Evolutionary conservation across 2,797 vertebrate species (phyloP).

Genomic region (Hirundo rustica): DNA sequence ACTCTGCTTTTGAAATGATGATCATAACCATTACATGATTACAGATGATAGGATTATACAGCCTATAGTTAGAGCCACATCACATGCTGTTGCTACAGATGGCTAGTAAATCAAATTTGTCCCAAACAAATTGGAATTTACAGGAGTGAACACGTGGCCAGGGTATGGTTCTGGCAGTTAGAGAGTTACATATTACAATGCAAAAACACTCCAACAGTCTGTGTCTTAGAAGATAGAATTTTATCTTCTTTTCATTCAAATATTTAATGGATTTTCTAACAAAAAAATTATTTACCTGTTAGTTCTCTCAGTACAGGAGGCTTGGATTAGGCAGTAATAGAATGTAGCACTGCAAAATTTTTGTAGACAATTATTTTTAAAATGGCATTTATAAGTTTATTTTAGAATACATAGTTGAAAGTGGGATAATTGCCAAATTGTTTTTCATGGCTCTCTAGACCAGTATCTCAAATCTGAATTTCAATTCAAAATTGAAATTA

Average conservation of each 20-base stretch:
- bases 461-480: not conserved
- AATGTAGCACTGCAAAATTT: not conserved
- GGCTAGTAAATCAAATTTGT: slow-evolving; percentile 31
- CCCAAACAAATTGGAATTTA: slow-evolving; percentile 12
- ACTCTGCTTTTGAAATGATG: not conserved
- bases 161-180: not conserved
- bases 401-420: not conserved
- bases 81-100: not conserved
- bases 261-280: not conserved
- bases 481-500: not conserved
- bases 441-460: not conserved
- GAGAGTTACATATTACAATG: not conserved
- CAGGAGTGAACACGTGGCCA: not conserved
- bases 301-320: not conserved
- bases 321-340: not conserved
- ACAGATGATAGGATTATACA: not conserved
- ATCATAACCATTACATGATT: not conserved
- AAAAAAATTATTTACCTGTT: not conserved
- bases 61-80: not conserved
- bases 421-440: not conserved
- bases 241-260: not conserved
- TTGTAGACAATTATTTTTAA: not conserved
- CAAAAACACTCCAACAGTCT: not conserved
- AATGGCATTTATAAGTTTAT: not conserved
- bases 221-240: not conserved